A percentile compares a stretch with the other conserved stretches of the same genome.
phyloP scores from a whole-genome alignment of 2,888 invertebrate genomes.

The Caenorhabditis sp. region DNA sequence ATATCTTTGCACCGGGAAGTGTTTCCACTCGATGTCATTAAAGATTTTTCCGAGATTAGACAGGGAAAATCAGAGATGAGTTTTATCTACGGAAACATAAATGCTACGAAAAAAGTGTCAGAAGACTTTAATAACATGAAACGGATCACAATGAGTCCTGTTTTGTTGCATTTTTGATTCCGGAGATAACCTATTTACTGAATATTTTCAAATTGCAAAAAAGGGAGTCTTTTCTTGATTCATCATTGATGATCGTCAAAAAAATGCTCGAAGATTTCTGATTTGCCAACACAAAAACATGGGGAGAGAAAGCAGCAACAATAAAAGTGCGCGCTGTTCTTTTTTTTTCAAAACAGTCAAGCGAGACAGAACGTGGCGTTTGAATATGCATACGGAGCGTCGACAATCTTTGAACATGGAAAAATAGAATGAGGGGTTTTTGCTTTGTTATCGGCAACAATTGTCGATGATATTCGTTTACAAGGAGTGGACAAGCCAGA shows the following conservation, averaged over 20 bases:
- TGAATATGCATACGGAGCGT: background rate
- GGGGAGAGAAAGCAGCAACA: background rate
- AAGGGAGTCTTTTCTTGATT: too few species aligned
- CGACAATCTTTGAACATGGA: background rate
- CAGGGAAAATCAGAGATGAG: too few species aligned
- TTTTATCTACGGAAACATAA: too few species aligned
- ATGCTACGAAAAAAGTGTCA: too few species aligned
- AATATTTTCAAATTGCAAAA: too few species aligned
- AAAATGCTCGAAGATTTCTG: background rate
- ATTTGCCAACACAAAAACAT: background rate
- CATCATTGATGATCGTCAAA: background rate
- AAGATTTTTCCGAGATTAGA: background rate
- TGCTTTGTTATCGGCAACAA: constrained; percentile 40
- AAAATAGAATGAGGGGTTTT: background rate
- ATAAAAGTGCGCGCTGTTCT: background rate
- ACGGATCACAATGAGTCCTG: too few species aligned
- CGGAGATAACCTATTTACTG: too few species aligned
- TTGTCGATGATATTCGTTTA: constrained; percentile 33
- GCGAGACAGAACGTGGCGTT: background rate
- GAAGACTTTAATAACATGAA: too few species aligned
- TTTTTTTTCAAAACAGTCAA: background rate
- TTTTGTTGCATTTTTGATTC: too few species aligned
- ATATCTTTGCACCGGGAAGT: constrained; percentile 55
- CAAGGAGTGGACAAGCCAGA: constrained; percentile 34
- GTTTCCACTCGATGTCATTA: background rate